Conservation (phyloP, 2,888 invertebrate genomes). For the Lathronympha strigana region DNA sequence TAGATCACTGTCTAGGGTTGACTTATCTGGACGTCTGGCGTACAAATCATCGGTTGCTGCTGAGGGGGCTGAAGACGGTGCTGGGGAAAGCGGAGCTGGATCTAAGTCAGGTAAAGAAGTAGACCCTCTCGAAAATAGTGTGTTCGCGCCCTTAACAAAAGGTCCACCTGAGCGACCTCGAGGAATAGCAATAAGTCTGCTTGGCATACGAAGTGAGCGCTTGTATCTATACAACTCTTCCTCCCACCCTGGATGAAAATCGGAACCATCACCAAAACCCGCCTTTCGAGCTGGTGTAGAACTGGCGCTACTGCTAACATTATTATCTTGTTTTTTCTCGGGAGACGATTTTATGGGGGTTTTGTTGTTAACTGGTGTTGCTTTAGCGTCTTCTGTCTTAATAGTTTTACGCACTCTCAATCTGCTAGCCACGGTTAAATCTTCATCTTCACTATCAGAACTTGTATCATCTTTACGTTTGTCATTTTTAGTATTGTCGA, state of each 20-base stretch:
- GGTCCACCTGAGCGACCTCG: conserved; percentile 86
- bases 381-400: conserved; percentile 74
- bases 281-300: conserved; percentile 80
- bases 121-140: conserved; percentile 86
- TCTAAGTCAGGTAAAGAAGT: conserved; percentile 92
- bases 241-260: conserved; percentile 92
- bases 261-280: conserved; percentile 88
- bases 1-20: conserved; percentile 85
- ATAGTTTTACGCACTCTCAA: conserved; percentile 76
- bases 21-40: conserved; percentile 73
- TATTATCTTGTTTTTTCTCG: conserved; percentile 65
- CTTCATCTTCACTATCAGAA: conserved; percentile 75
- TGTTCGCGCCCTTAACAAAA: conserved; percentile 63
- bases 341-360: conserved; percentile 67
- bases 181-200: conserved; percentile 91
- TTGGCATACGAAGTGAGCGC: conserved; percentile 91
- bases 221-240: conserved; percentile 93
- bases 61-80: conserved; percentile 85
- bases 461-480: conserved; percentile 63
- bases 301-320: conserved; percentile 61
- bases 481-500: conserved; percentile 68
- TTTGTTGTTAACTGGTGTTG: conserved; percentile 58
- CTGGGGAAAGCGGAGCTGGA: conserved; percentile 88
- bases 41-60: conserved; percentile 84
- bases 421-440: conserved; percentile 72